Evolutionary conservation across 2,888 invertebrate species (phyloP), one percentile per base, ranked within the genome.

Genomic region (Hydriomena furcata): DNA sequence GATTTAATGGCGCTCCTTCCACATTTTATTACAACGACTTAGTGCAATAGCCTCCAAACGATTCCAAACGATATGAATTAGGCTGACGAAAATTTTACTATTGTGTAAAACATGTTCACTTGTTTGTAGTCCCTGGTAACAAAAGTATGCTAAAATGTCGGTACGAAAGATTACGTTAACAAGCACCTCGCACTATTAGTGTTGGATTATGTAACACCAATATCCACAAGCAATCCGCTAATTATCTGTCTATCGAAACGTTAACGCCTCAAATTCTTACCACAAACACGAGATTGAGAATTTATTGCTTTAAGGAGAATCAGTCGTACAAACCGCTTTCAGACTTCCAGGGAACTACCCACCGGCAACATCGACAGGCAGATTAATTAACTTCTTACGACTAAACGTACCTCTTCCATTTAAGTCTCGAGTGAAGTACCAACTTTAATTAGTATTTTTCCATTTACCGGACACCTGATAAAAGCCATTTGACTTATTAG

Each of bases 381-480:
- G 82, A 86, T 85, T 87, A 86, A 89, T 88, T 87, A 85, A 82
- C 76, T 83, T 78, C 74, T 79, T 81, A 80, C 79, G 76, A 77
- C 68, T 72, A 61, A 76, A 65, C 71, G 71, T 73, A 74, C 71
- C 66, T 73, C 75, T 79, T 76, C 81, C 77, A 82, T 84, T 84
- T 79, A 79, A 75, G 73, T 76, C 75, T 70, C 69, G 65, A 69
- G 71, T 76, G 72, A 79, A 83, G 77, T 82, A 80, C 66, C 62
- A 60, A 70, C 77, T 84, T 85, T 85, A 88, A 88, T 87, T 86
- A 88, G 84, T 80, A 78, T 78, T 83, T 86, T 84, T 84, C 85
- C 80, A 84, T 84, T 84, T 84, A 75, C 76, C 71, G 75, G 73
- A 82, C 82, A 82, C 83, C 79, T 79, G 81, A 80, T 82, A 84